These are phyloP conservation scores for Channa striata DNA, from an alignment of 2,797 vertebrate genomes.

Conservation along the genomic window DNA sequence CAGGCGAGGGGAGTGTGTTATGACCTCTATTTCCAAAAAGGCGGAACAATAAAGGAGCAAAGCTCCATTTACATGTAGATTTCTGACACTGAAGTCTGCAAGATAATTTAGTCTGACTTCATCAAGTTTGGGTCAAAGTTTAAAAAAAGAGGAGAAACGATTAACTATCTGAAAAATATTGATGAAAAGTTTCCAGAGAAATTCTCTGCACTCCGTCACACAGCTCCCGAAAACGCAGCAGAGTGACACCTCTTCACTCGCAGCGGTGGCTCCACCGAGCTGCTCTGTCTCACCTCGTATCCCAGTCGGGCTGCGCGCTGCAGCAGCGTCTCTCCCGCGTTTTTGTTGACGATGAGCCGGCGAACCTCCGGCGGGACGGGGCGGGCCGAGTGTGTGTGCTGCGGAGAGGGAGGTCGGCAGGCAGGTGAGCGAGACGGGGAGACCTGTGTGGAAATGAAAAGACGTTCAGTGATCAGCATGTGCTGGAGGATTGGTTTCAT, in stretches of 20 bases:
- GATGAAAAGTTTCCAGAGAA: too few species aligned
- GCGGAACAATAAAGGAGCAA: background rate
- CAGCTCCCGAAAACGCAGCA: too few species aligned
- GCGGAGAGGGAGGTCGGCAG: constrained; percentile 42
- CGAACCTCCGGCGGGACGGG: constrained; percentile 90
- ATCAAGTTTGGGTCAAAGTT: too few species aligned
- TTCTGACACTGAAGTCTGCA: too few species aligned
- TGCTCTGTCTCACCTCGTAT: constrained; percentile 84
- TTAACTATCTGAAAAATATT: too few species aligned
- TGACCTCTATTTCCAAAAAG: constrained; percentile 12
- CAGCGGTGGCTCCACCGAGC: too few species aligned
- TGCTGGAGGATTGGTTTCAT: constrained; percentile 34
- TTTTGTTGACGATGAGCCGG: constrained; percentile 95
- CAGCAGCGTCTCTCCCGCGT: constrained; percentile 92
- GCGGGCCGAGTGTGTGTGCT: constrained; percentile 65
- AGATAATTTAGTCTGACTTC: background rate
- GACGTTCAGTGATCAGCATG: constrained; percentile 30
- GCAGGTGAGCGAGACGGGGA: constrained; percentile 18
- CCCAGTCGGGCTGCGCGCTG: constrained; percentile 93
- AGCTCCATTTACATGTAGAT: constrained; percentile 1
- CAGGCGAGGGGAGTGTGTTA: constrained; percentile 23
- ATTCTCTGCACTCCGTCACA: too few species aligned
- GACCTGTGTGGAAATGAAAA: constrained; percentile 29
- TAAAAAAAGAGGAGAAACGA: too few species aligned
- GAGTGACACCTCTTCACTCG: too few species aligned